phyloP scores from a whole-genome alignment of 2,888 invertebrate genomes.

The Drosophila cracens region DNA sequence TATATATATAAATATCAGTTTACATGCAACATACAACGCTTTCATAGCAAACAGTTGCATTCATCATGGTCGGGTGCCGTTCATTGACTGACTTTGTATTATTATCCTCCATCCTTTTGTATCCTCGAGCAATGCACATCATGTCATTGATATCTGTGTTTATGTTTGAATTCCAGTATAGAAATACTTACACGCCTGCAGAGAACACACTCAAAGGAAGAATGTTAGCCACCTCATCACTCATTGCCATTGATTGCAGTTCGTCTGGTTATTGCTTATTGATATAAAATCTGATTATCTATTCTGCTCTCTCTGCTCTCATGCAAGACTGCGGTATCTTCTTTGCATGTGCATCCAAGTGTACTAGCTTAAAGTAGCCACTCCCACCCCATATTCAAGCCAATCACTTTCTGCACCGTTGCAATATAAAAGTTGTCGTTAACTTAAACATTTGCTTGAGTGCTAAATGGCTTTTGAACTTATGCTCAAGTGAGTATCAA shows the following conservation, averaged over 20 bases:
- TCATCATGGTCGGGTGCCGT: constrained; percentile 40
- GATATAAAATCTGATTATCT: constrained; percentile 67
- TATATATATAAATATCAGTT: constrained; percentile 1
- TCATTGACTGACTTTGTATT: constrained; percentile 62
- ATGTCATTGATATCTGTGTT: constrained; percentile 4
- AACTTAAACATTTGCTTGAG: background rate
- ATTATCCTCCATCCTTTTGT: constrained; percentile 26
- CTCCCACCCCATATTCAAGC: background rate
- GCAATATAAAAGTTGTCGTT: constrained; percentile 5
- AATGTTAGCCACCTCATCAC: constrained; percentile 27
- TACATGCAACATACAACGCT: constrained; percentile 50
- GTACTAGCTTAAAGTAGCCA: constrained; percentile 16
- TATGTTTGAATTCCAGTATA: constrained; percentile 25
- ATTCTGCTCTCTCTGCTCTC: constrained; percentile 34
- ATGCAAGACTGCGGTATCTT: constrained; percentile 40
- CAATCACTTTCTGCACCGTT: background rate
- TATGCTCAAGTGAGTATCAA: background rate
- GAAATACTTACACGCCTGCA: constrained; percentile 10
- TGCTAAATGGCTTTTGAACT: background rate
- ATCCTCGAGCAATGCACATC: constrained; percentile 50
- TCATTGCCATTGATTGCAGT: constrained; percentile 39
- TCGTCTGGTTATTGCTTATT: constrained; percentile 69
- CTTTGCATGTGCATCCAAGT: constrained; percentile 53
- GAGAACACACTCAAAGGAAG: background rate
- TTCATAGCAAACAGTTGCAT: constrained; percentile 64